These are phyloP conservation scores for Penaeus chinensis DNA, from an alignment of 1,140 invertebrate species.

Conservation along the genomic window DNA sequence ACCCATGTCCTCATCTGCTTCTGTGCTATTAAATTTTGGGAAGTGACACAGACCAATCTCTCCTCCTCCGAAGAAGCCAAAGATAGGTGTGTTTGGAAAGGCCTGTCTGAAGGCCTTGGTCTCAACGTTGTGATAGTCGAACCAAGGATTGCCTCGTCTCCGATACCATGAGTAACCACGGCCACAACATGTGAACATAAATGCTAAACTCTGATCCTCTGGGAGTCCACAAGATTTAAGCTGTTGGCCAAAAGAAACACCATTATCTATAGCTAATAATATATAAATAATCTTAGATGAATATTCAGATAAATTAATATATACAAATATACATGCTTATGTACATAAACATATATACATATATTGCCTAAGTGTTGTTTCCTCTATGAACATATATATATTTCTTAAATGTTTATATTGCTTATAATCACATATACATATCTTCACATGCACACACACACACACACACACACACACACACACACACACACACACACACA, in stretches of 20 bases:
- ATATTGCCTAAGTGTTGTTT: too few relatives aligned
- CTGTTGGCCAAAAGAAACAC: not conserved
- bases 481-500: too few relatives aligned
- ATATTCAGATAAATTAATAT: too few relatives aligned
- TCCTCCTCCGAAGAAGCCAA: constrained; percentile 75
- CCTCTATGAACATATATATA: too few relatives aligned
- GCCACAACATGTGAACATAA: constrained; percentile 30
- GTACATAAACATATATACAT: too few relatives aligned
- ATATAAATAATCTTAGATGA: too few relatives aligned
- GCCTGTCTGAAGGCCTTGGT: constrained; percentile 72
- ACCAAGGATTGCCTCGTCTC: not conserved
- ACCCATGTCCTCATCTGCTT: constrained; percentile 24
- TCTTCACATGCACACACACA: too few relatives aligned
- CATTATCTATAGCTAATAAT: not conserved
- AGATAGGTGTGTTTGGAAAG: constrained; percentile 73
- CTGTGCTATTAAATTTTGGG: constrained; percentile 57
- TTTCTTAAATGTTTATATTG: too few relatives aligned
- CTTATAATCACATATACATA: too few relatives aligned
- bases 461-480: too few relatives aligned
- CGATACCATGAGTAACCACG: constrained; percentile 65
- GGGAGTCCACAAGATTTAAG: constrained; percentile 28
- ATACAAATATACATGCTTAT: too few relatives aligned
- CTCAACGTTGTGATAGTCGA: constrained; percentile 70
- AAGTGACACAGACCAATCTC: constrained; percentile 72
- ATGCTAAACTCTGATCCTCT: constrained; percentile 22